Conservation (phyloP, 2,797 vertebrate species). For the Melanotaenia pygmaea region DNA sequence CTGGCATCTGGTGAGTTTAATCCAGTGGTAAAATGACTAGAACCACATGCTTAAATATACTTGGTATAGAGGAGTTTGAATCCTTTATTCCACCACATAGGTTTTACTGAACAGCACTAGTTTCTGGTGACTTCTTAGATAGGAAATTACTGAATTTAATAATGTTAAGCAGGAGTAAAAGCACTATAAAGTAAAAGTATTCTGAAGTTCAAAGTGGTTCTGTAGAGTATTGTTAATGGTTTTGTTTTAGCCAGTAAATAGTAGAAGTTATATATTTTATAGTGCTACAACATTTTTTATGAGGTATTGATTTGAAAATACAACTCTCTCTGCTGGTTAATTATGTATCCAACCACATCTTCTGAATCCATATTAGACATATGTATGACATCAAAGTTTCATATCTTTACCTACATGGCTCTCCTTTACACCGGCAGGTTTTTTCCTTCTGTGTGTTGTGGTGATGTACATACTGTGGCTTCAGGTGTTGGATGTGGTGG, state of each 20-base stretch:
- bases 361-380: neutral
- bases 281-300: too few species aligned
- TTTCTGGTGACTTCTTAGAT: neutral
- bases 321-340: neutral
- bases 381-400: neutral
- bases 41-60: neutral
- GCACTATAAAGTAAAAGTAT: too few species aligned
- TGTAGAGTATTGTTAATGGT: too few species aligned
- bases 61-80: neutral
- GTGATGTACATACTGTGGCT: conserved; percentile 95
- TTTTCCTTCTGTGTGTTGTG: conserved; percentile 90
- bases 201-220: too few species aligned
- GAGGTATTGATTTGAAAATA: neutral
- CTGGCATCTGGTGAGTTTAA: conserved; percentile 86
- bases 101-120: neutral
- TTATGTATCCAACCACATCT: neutral
- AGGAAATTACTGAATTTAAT: too few species aligned
- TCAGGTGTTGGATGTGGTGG: conserved; percentile 89
- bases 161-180: too few species aligned
- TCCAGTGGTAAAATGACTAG: neutral
- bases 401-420: neutral
- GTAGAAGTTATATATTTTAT: too few species aligned
- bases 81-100: neutral
- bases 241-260: too few species aligned
- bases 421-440: conserved; percentile 80